phyloP scores from a whole-genome alignment of 2,888 invertebrate genomes.

The Euzophera pinguis region DNA sequence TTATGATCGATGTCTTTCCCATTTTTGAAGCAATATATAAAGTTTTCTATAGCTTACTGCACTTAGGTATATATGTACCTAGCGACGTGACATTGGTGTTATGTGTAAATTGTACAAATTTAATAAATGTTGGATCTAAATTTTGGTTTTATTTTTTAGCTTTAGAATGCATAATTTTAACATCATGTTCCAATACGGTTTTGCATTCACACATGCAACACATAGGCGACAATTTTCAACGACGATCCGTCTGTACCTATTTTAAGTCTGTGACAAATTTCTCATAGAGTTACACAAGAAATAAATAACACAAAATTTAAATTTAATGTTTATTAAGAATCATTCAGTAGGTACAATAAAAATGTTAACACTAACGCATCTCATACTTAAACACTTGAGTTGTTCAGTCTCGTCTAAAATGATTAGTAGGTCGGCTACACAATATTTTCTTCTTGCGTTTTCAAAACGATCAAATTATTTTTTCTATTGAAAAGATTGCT shows the following conservation, averaged over 20 bases:
- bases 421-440: conserved; percentile 28
- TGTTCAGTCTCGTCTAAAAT: conserved; percentile 74
- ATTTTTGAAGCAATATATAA: conserved; percentile 47
- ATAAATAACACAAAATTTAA: conserved; percentile 26
- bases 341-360: conserved; percentile 70
- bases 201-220: too few relatives aligned
- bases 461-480: not conserved
- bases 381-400: conserved; percentile 46
- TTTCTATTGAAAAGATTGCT: too few relatives aligned
- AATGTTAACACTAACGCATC: conserved; percentile 58
- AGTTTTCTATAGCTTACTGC: conserved; percentile 46
- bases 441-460: conserved; percentile 14
- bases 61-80: conserved; percentile 45
- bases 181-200: too few relatives aligned
- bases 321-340: conserved; percentile 67
- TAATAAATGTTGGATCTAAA: conserved; percentile 72
- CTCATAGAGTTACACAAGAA: too few relatives aligned
- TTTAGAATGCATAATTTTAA: too few relatives aligned
- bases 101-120: conserved; percentile 69
- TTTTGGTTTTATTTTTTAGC: not conserved
- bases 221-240: too few relatives aligned
- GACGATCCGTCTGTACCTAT: too few relatives aligned
- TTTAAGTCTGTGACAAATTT: too few relatives aligned
- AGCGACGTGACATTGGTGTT: conserved; percentile 50
- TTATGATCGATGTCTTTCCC: conserved; percentile 36